phyloP scores from a whole-genome alignment of 2,113 vertebrate species.

The Choloepus hoffmanni region DNA sequence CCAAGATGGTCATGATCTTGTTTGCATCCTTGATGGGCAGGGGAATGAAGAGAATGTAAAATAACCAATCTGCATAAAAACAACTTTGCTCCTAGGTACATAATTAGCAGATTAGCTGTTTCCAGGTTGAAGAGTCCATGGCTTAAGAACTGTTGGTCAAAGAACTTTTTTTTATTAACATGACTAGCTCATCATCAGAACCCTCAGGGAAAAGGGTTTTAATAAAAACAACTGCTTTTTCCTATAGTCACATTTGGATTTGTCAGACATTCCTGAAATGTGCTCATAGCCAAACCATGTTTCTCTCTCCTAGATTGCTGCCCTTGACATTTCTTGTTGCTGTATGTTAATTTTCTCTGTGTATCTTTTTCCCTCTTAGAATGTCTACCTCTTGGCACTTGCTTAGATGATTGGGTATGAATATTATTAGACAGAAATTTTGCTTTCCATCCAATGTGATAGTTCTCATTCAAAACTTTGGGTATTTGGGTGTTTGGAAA shows the following conservation, averaged over 20 bases:
- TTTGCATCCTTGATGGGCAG: too few relatives aligned
- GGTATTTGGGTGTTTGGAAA: not conserved
- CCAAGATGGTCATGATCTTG: too few relatives aligned
- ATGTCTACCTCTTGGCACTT: conserved; percentile 67
- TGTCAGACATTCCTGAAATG: conserved; percentile 84
- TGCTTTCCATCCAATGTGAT: conserved; percentile 73
- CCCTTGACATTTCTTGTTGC: conserved; percentile 74
- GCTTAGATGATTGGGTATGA: conserved; percentile 76
- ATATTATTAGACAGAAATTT: conserved; percentile 73
- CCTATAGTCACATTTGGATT: conserved; percentile 79
- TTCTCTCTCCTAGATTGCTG: conserved; percentile 70
- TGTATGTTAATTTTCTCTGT: conserved; percentile 67
- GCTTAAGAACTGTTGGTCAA: conserved; percentile 85
- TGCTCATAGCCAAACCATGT: conserved; percentile 82
- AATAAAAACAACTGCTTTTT: conserved; percentile 81
- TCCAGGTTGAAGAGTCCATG: conserved; percentile 85
- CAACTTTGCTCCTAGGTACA: conserved; percentile 80
- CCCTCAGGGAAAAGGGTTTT: conserved; percentile 83
- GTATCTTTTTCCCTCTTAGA: conserved; percentile 49
- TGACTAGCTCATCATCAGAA: conserved; percentile 82
- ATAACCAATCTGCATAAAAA: conserved; percentile 17
- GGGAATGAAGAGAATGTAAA: conserved; percentile 84
- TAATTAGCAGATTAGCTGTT: conserved; percentile 86
- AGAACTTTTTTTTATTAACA: conserved; percentile 86
- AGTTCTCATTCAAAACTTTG: conserved; percentile 64